Base-by-base conservation (phyloP, 2,797 vertebrate genomes). In the Poeciliopsis gracilis region DNA sequence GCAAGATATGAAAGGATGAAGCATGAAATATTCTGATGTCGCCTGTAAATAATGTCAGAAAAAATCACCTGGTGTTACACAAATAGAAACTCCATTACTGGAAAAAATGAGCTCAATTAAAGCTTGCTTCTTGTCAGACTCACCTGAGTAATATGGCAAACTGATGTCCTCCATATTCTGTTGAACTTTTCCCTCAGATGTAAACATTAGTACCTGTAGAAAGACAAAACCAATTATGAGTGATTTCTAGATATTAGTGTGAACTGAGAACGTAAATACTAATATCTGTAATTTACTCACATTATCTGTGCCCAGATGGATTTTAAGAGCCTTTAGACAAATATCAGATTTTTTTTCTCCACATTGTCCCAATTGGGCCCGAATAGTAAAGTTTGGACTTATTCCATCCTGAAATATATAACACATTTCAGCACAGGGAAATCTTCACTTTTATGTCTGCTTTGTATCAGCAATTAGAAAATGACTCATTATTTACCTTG, bases 111-210 rank as follows among this genome's bases (percentile, higher is more conserved):
- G 6, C 80, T 71, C 36, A 5, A 16, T 49, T 9, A 0, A 76
- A 45, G 38, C 63, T 73, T 73, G 6, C 23, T 36, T 45, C 20
- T 66, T 47, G 20, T 51, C 8, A 69, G 69, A 80, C 92, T 84
- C 89, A 99, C 98, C 96, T 87, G 97, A 95, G 53, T 94, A 93
- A 76, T 98, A 97, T 0, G 98, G 98, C 80, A 99, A 93, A 7
- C 81, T 95, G 80, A 98, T 83, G 20, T 61, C 72, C 86, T 95
- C 92, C 85, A 92, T 94, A 5, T 97, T 97, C 45, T 98, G 97
- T 36, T 94, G 91, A 25, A 99, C 96, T 0, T 84, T 94, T 66
- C 97, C 97, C 1, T 98, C 96, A 0, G 96, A 90, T 82, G 92
- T 96, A 90, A 99, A 97, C 75, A 90, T 84, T 79, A 99, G 89